Percentiles rank a stretch among this genome's conserved stretches.
Evolutionary conservation across 2,888 invertebrate genomes (phyloP).

Genomic region (Cheilosia variabilis): DNA sequence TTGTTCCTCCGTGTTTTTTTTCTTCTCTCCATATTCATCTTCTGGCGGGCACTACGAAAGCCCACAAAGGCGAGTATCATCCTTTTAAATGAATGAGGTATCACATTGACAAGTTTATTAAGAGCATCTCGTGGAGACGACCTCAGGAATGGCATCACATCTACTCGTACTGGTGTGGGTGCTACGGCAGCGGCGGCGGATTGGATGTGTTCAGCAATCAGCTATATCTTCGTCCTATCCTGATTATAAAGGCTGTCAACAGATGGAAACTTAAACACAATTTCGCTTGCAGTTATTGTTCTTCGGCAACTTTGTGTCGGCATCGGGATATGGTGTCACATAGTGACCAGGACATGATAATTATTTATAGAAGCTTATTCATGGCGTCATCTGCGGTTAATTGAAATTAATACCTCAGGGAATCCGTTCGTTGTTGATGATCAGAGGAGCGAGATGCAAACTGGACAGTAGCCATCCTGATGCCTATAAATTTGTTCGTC

Average conservation of each 20-base stretch:
- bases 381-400: conserved; percentile 62
- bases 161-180: conserved; percentile 9
- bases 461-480: not conserved
- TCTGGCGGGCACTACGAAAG: conserved; percentile 43
- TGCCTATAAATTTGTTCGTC: not conserved
- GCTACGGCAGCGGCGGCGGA: not conserved
- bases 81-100: conserved; percentile 73
- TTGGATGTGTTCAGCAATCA: conserved; percentile 41
- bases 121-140: conserved; percentile 55
- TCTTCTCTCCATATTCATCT: not conserved
- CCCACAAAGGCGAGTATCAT: conserved; percentile 60
- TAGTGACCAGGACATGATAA: conserved; percentile 55
- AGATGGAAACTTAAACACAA: conserved; percentile 61
- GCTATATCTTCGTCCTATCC: conserved; percentile 37
- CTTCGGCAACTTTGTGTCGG: conserved; percentile 28
- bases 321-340: conserved; percentile 15
- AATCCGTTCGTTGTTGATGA: conserved; percentile 41
- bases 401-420: conserved; percentile 70
- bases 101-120: conserved; percentile 74
- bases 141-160: conserved; percentile 64
- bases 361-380: conserved; percentile 68
- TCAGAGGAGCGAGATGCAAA: conserved; percentile 28
- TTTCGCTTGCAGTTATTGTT: conserved; percentile 50
- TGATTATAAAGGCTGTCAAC: conserved; percentile 59
- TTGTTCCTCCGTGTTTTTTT: conserved; percentile 37